Percentiles rank a stretch among this genome's conserved stretches.
Conservation (phyloP, 2,888 invertebrate species). For the Villa cingulata region DNA sequence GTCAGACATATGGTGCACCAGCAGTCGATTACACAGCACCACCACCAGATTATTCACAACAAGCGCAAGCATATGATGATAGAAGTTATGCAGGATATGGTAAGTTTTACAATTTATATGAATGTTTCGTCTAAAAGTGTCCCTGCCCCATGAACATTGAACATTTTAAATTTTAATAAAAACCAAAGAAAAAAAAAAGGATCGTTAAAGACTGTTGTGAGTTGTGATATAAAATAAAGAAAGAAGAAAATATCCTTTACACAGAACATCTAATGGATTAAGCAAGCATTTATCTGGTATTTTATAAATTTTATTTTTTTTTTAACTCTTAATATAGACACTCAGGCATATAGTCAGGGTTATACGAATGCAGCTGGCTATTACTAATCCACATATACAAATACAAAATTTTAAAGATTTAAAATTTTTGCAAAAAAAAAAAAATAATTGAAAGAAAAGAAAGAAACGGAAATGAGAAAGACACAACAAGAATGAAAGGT, state of each 20-base stretch:
- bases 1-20: slow-evolving; percentile 33
- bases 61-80: slow-evolving; percentile 29
- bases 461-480: too few species aligned
- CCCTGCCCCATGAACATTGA: too few species aligned
- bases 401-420: background rate
- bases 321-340: slow-evolving; percentile 21
- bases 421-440: too few species aligned
- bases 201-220: too few species aligned
- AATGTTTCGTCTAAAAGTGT: background rate
- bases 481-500: too few species aligned
- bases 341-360: slow-evolving; percentile 34
- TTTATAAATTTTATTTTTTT: background rate
- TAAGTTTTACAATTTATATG: slow-evolving; percentile 19
- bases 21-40: slow-evolving; percentile 34
- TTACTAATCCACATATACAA: slow-evolving; percentile 19
- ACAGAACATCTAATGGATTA: too few species aligned
- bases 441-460: too few species aligned
- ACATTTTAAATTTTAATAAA: too few species aligned
- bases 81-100: slow-evolving; percentile 35
- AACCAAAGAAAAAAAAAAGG: too few species aligned
- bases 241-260: too few species aligned
- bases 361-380: slow-evolving; percentile 35
- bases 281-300: too few species aligned
- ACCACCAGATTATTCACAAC: slow-evolving; percentile 32
- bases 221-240: too few species aligned